phyloP scores from a whole-genome alignment of 2,888 invertebrate species.

The Lypha dubia region DNA sequence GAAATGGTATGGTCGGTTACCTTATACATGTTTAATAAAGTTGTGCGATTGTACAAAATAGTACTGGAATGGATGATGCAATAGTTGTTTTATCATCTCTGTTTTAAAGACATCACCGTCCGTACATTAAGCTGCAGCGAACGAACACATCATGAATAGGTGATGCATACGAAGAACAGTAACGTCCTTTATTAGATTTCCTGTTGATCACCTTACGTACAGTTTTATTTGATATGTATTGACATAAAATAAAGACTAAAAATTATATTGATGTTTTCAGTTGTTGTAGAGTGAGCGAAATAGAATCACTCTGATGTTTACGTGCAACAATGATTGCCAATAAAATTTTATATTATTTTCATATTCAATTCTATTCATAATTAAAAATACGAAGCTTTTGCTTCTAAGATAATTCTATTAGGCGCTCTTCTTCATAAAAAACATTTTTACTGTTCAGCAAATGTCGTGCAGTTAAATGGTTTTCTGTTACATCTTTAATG shows the following conservation, averaged over 20 bases:
- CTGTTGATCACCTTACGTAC: background rate
- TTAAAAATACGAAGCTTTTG: background rate
- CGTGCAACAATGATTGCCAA: background rate
- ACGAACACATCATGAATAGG: background rate
- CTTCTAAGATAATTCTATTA: conserved; percentile 18
- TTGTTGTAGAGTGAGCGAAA: background rate
- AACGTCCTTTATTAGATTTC: background rate
- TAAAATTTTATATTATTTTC: conserved; percentile 3
- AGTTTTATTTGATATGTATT: conserved; percentile 9
- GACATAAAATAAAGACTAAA: conserved; percentile 8
- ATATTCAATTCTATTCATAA: conserved; percentile 22
- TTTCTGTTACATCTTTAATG: background rate
- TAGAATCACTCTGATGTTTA: background rate
- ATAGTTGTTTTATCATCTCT: background rate
- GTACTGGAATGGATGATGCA: background rate
- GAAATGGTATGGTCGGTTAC: background rate
- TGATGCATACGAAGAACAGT: background rate
- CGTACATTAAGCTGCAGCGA: background rate
- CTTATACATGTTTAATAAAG: background rate
- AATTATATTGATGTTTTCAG: background rate
- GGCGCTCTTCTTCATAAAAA: background rate
- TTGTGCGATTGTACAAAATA: background rate
- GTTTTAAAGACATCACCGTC: background rate
- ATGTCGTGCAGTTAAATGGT: too few relatives aligned
- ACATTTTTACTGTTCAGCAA: too few relatives aligned